phyloP scores from a whole-genome alignment of 2,113 vertebrate species.

The Suricata suricatta region DNA sequence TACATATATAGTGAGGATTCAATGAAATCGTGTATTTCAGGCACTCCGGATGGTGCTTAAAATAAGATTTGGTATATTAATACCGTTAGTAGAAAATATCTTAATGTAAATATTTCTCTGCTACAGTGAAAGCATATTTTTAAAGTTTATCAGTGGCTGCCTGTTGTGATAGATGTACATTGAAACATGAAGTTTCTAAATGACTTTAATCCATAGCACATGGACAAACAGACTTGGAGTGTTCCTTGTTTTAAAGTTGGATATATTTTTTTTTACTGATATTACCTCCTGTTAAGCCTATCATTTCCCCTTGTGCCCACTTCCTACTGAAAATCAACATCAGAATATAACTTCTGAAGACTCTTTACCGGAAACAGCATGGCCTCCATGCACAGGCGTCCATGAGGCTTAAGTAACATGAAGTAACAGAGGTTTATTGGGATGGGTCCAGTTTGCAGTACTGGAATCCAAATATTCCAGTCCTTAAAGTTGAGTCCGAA shows the following conservation, averaged over 20 bases:
- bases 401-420: background rate
- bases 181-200: background rate
- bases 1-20: background rate
- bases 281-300: background rate
- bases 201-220: background rate
- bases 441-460: background rate
- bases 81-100: background rate
- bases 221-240: background rate
- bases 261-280: background rate
- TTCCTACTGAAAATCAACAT: background rate
- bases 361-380: background rate
- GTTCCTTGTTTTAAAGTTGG: background rate
- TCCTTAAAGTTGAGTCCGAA: background rate
- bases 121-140: background rate
- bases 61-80: background rate
- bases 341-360: background rate
- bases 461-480: background rate
- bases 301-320: background rate
- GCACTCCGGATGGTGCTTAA: background rate
- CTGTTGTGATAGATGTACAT: background rate
- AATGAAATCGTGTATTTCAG: background rate
- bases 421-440: background rate
- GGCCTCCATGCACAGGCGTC: accelerated
- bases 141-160: background rate
- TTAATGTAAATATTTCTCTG: background rate